Conservation (phyloP, 2,888 invertebrate species). For the Sinopyrophorus schimmeli region DNA sequence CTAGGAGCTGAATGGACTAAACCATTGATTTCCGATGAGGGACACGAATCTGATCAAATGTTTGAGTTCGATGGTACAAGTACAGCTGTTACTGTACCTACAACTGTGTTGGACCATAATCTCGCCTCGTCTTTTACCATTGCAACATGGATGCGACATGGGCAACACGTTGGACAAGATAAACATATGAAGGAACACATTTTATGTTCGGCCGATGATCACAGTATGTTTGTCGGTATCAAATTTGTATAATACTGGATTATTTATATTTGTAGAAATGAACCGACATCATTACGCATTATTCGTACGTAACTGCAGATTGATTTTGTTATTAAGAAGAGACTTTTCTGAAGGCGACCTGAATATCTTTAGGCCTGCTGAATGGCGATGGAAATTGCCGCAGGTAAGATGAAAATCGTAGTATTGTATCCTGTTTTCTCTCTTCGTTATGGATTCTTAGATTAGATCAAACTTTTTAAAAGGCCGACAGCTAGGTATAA, state of each 20-base stretch:
- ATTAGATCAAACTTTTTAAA: no score
- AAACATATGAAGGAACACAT: constrained; percentile 96
- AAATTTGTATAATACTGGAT: background rate
- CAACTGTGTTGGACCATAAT: constrained; percentile 72
- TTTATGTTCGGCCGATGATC: constrained; percentile 95
- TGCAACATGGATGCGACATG: constrained; percentile 94
- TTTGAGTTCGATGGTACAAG: constrained; percentile 93
- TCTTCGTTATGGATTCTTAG: background rate
- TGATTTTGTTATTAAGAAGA: constrained; percentile 84
- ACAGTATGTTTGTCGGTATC: constrained; percentile 68
- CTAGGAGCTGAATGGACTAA: constrained; percentile 81
- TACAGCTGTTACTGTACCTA: constrained; percentile 84
- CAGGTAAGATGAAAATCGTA: no score
- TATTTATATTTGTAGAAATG: constrained; percentile 73
- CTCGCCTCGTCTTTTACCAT: constrained; percentile 85
- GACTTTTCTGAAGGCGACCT: constrained; percentile 93
- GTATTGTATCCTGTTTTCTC: no score
- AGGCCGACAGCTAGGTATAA: no score
- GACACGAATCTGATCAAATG: constrained; percentile 83
- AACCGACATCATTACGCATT: constrained; percentile 98
- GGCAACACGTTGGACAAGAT: constrained; percentile 75
- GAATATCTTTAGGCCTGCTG: constrained; percentile 95
- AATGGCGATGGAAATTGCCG: constrained; percentile 97
- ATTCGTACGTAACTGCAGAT: constrained; percentile 95
- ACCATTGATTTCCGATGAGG: constrained; percentile 80